Evolutionary conservation across 2,113 vertebrate genomes (phyloP).

Genomic region (Carettochelys insculpta): DNA sequence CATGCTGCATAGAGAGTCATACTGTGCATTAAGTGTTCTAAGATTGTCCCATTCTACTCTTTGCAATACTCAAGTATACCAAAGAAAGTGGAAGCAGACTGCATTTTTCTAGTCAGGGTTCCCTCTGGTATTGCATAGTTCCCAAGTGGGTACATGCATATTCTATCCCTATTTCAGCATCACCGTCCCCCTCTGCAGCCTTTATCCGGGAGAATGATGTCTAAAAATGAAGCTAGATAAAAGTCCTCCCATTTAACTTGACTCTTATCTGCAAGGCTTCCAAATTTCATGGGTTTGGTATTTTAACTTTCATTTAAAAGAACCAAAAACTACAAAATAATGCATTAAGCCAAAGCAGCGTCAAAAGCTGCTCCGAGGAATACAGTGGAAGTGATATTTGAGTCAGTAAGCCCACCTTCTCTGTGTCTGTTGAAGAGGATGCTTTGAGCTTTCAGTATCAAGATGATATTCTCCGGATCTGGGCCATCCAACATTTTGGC

Average conservation of each 20-base stretch:
- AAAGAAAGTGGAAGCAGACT: too few relatives aligned
- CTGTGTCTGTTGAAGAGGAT: conserved; percentile 97
- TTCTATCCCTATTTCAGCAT: neutral
- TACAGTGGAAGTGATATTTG: neutral
- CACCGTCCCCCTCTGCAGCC: too few relatives aligned
- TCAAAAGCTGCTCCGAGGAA: neutral
- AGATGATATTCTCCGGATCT: conserved; percentile 98
- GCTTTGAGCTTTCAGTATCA: conserved; percentile 97
- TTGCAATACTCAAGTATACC: too few relatives aligned
- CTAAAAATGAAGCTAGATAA: neutral
- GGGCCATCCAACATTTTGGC: conserved; percentile 91
- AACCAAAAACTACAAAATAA: neutral
- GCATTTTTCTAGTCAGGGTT: too few relatives aligned
- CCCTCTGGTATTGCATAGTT: too few relatives aligned
- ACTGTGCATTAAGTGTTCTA: too few relatives aligned
- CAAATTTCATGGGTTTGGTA: neutral
- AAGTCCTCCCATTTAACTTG: neutral
- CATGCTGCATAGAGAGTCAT: too few relatives aligned
- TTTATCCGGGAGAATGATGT: too few relatives aligned
- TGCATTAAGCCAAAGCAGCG: neutral
- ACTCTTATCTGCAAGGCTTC: neutral
- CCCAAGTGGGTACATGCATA: neutral
- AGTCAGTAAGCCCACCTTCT: conserved; percentile 79
- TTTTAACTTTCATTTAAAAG: neutral
- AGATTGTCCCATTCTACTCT: too few relatives aligned